Base-by-base conservation (phyloP, 2,797 vertebrate genomes). In the Phalanger gymnotis region DNA sequence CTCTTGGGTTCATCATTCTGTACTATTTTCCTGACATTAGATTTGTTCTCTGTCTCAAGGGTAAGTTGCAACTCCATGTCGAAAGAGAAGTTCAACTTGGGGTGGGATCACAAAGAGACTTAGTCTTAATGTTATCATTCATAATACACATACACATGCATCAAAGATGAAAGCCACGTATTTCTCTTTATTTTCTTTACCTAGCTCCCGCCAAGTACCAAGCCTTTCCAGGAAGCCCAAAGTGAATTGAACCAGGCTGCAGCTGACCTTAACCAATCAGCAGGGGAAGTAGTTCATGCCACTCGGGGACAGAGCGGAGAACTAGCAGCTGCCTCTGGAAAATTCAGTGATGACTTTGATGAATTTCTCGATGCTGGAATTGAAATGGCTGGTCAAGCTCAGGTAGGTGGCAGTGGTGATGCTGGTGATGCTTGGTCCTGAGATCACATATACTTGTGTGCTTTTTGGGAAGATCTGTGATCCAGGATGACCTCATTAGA, bases 351-450 rank as follows among this genome's bases (percentile, higher is more conserved):
- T 95, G 99, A 99, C 98, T 99, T 99, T 92, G 99, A 99, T 95
- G 99, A 99, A 96, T 99, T 99, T 98, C 99, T 99, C 53, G 99
- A 99, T 93, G 99, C 99, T 87, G 99, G 99, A 93, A 99, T 99
- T 95, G 99, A 99, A 99, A 99, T 99, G 99, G 99, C 99, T 40
- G 99, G 99, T 96, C 99, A 99, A 98, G 99, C 99, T 51, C 99
- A 99, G 98, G 99, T 99, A 98, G 73, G 97, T 97, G 95, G 97
- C 96, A 73, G 57, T 4, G 1, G 58, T 0, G 1, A 34, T 97
- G 95, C 97, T 96, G 89, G 57, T 5, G 3, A 54, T 0, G 2
- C 53, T 58, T 40, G 0, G 40, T 51, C 56, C 52, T 34, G 61
- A 31, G 27, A 11, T 90, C 53, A 34, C 54, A 47, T 52, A 53